Evolutionary conservation across 2,888 invertebrate genomes (phyloP).

Genomic region (Atherix ibis): DNA sequence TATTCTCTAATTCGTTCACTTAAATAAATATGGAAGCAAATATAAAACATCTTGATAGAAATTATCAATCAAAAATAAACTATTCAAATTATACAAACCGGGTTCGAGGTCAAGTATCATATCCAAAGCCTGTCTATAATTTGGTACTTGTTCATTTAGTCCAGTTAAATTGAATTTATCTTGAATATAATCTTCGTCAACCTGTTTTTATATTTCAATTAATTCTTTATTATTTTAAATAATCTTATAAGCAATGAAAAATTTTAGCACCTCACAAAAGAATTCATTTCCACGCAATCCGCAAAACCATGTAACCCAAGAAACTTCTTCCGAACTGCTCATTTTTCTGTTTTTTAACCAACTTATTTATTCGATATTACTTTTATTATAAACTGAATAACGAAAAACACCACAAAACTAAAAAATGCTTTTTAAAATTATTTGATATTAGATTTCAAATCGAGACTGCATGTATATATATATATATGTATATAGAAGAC

Average conservation of each 20-base stretch:
- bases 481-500: no score
- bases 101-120: conserved; percentile 99
- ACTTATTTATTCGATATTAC: no score
- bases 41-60: not conserved
- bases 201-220: no score
- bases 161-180: conserved; percentile 99
- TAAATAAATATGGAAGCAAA: not conserved
- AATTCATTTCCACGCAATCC: conserved; percentile 98
- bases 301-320: conserved; percentile 99
- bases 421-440: no score
- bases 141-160: conserved; percentile 97
- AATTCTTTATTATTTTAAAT: no score
- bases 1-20: conserved; percentile 99
- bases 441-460: no score
- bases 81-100: conserved; percentile 39
- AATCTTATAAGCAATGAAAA: no score
- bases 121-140: conserved; percentile 96
- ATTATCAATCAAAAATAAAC: not conserved
- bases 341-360: conserved; percentile 53
- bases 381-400: no score
- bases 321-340: conserved; percentile 99
- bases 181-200: conserved; percentile 99
- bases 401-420: no score
- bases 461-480: no score
- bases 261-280: conserved; percentile 81